Conservation (phyloP, 2,797 vertebrate species). For the Neopelma chrysocephalum region DNA sequence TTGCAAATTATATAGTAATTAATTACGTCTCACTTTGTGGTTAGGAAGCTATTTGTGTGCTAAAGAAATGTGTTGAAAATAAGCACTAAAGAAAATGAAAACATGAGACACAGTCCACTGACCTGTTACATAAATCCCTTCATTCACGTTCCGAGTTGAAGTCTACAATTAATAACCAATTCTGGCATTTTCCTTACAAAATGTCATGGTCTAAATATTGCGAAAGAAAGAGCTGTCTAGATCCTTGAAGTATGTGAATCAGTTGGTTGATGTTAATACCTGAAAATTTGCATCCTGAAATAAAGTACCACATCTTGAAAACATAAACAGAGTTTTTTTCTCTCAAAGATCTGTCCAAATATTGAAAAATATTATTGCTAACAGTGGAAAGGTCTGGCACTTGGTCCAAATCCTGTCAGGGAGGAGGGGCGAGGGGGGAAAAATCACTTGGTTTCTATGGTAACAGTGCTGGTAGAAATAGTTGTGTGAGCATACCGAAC, state of each 20-base stretch:
- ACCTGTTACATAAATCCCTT: slow-evolving; percentile 33
- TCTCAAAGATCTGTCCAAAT: slow-evolving; percentile 68
- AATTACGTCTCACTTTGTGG: slow-evolving; percentile 5
- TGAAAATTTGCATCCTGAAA: slow-evolving; percentile 34
- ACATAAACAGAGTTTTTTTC: slow-evolving; percentile 60
- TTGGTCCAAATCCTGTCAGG: slow-evolving; percentile 60
- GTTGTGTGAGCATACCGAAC: slow-evolving; percentile 78
- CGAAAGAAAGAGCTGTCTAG: background rate
- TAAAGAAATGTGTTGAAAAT: background rate
- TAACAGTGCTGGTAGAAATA: slow-evolving; percentile 76
- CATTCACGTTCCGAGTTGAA: background rate
- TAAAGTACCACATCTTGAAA: slow-evolving; percentile 6
- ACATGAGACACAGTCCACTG: background rate
- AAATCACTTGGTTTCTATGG: slow-evolving; percentile 79
- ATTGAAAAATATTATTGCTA: slow-evolving; percentile 71
- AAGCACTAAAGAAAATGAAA: background rate
- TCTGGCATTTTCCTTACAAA: slow-evolving; percentile 21
- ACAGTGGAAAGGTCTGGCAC: slow-evolving; percentile 71
- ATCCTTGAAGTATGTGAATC: background rate
- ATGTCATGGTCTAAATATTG: slow-evolving; percentile 8
- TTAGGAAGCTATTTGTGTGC: background rate
- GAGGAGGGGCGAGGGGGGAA: background rate
- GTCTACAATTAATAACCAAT: slow-evolving; percentile 27
- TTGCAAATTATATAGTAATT: slow-evolving; percentile 35
- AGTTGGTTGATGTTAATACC: slow-evolving; percentile 5